These are phyloP conservation scores for Sarcophaga bullata DNA, from an alignment of 1,140 invertebrate genomes.

Conservation along the genomic window DNA sequence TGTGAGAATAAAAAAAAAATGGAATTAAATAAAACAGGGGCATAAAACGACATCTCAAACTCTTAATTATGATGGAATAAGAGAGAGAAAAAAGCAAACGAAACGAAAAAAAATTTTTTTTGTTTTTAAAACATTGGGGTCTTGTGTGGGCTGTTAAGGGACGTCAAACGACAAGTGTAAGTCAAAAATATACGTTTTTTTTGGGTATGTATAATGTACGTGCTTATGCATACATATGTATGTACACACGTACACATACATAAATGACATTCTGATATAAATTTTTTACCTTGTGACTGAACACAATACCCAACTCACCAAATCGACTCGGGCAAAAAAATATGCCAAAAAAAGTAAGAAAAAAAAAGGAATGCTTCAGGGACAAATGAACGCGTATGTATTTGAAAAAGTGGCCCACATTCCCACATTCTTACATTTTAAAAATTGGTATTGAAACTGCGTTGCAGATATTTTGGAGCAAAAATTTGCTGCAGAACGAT, in stretches of 20 bases:
- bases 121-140: conserved; percentile 22
- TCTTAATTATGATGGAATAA: conserved; percentile 12
- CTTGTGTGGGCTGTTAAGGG: conserved; percentile 19
- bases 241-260: neutral
- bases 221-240: no score
- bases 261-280: conserved; percentile 36
- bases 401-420: neutral
- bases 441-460: neutral
- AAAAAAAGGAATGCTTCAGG: neutral
- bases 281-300: neutral
- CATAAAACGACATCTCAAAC: conserved; percentile 4
- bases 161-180: neutral
- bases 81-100: neutral
- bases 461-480: no score
- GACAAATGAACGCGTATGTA: neutral
- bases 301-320: neutral
- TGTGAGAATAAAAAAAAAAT: neutral
- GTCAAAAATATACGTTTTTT: no score
- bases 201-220: no score
- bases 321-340: neutral
- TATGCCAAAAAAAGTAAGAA: no score
- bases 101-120: neutral
- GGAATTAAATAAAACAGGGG: neutral
- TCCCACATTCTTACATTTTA: neutral
- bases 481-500: no score